Conservation (phyloP, 2,888 invertebrate species). For the Thymelicus acteon region DNA sequence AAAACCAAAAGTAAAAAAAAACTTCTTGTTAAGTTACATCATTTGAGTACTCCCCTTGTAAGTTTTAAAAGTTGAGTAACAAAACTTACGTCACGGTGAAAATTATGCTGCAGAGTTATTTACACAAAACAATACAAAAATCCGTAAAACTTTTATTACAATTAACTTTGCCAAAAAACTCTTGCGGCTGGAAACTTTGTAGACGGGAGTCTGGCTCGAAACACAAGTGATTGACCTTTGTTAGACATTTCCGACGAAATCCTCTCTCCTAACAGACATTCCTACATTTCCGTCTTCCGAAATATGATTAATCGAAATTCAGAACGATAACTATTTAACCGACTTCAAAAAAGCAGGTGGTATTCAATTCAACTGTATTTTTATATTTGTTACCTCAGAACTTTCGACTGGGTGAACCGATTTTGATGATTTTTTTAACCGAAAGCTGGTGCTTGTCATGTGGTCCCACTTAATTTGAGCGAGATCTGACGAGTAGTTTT, state of each 20-base stretch:
- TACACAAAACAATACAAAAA: neutral
- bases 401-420: too few species aligned
- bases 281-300: neutral
- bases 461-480: too few species aligned
- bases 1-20: too few species aligned
- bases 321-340: neutral
- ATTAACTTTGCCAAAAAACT: neutral
- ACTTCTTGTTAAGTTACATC: too few species aligned
- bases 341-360: too few species aligned
- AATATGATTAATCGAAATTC: neutral
- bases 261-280: neutral
- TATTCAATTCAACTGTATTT: too few species aligned
- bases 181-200: conserved; percentile 3
- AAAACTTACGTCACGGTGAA: neutral
- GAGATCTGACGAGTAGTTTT: too few species aligned
- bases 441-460: too few species aligned
- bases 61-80: neutral
- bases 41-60: too few species aligned
- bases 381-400: too few species aligned
- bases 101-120: neutral
- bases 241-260: conserved; percentile 19
- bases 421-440: too few species aligned
- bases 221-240: conserved; percentile 13
- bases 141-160: neutral
- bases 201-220: neutral